Evolutionary conservation across 2,888 invertebrate species (phyloP), one percentile per base, ranked within the genome.

Genomic region (Agonum fuliginosum): DNA sequence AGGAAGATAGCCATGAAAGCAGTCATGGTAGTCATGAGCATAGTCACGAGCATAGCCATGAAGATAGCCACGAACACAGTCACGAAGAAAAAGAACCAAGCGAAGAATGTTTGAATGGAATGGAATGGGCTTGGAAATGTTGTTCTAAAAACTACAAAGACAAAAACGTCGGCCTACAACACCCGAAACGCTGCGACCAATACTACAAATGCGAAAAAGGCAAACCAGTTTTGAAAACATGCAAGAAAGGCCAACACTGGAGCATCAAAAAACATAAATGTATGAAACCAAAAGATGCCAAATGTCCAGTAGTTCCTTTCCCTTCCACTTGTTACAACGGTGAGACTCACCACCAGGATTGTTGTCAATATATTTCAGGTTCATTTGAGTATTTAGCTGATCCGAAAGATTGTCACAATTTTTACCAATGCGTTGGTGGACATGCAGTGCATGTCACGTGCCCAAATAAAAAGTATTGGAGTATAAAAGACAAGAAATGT

Each of bases 261-360:
- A 62, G 62, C 19, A 27, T 62, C 4, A 19, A 62, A 27, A 30
- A 62, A 19, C 62, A 37, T n/a, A 30, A 37, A 34, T 62, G 62
- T 10, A 10, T 19, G 19, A 62, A 37, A 30, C 30, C 34, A 10
- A 20, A 62, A 2, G 19, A 34, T 3, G 62, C 62, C 5, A 62
- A 62, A 17, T 62, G 62, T 19, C 5, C 34, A 10, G 8, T 62
- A 2, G 14, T 12, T 34, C 17, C 10, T n/a, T 67, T 67, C 12
- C 67, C 67, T 12, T 3, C 37, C 5, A 17, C 3, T n/a, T 67
- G 67, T 67, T 37, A 67, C n/a, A 22, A 67, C 20, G 67, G 37
- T 12, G n/a, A 10, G 41, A 67, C 14, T 67, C 22, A 41, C 10
- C 8, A 10, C 20, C 19, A 37, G 22, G n/a, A 67, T n/a, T 67